These are phyloP conservation scores for Apeira syringaria DNA, from an alignment of 2,888 invertebrate species.

Conservation along the genomic window DNA sequence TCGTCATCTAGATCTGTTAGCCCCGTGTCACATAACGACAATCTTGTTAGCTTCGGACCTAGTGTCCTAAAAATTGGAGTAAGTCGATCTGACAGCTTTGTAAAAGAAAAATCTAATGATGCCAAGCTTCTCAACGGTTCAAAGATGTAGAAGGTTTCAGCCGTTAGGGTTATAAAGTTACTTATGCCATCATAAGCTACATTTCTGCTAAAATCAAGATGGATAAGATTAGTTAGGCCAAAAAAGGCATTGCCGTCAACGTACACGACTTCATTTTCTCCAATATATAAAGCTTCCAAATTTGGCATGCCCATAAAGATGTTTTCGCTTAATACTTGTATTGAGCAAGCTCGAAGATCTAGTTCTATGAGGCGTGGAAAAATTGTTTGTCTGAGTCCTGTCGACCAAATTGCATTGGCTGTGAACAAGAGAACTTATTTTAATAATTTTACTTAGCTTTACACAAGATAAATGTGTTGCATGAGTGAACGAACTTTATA, in stretches of 20 bases:
- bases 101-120: slow-evolving; percentile 60
- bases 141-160: slow-evolving; percentile 40
- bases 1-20: slow-evolving; percentile 54
- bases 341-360: slow-evolving; percentile 83
- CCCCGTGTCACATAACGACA: slow-evolving; percentile 72
- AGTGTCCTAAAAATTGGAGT: slow-evolving; percentile 38
- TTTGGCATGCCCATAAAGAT: slow-evolving; percentile 72
- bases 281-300: slow-evolving; percentile 75
- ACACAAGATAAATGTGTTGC: too few relatives aligned
- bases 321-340: slow-evolving; percentile 61
- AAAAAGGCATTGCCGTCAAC: slow-evolving; percentile 65
- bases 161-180: slow-evolving; percentile 27
- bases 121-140: slow-evolving; percentile 38
- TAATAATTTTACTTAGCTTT: too few relatives aligned
- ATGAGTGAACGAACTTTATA: too few relatives aligned
- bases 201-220: slow-evolving; percentile 82
- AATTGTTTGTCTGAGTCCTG: slow-evolving; percentile 39
- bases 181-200: slow-evolving; percentile 34
- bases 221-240: slow-evolving; percentile 57
- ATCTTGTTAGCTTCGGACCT: slow-evolving; percentile 43
- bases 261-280: slow-evolving; percentile 74
- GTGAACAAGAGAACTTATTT: slow-evolving; percentile 24
- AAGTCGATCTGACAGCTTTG: slow-evolving; percentile 43
- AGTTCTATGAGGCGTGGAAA: slow-evolving; percentile 73
- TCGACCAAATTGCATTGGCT: slow-evolving; percentile 48